phyloP scores from a whole-genome alignment of 2,797 vertebrate genomes.

The Lacerta bilineata region DNA sequence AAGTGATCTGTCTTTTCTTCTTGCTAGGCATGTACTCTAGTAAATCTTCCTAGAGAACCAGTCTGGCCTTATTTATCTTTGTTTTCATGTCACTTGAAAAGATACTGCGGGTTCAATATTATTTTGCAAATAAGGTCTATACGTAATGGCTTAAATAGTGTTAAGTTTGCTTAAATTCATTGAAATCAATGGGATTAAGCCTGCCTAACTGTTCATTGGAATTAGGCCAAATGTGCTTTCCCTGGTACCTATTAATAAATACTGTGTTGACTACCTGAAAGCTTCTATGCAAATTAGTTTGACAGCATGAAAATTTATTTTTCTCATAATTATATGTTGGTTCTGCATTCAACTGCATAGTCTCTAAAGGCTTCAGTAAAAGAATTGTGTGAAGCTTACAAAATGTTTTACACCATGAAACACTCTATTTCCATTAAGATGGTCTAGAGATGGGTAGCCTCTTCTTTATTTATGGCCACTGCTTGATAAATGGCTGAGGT shows the following conservation, averaged over 20 bases:
- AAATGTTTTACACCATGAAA: slow-evolving; percentile 49
- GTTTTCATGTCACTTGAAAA: too few relatives aligned
- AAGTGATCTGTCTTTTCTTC: too few relatives aligned
- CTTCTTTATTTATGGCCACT: slow-evolving; percentile 59
- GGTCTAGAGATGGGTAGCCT: slow-evolving; percentile 38
- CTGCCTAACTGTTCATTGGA: too few relatives aligned
- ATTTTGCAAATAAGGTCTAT: too few relatives aligned
- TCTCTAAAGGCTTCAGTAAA: slow-evolving; percentile 25
- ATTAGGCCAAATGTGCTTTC: too few relatives aligned
- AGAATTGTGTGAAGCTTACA: slow-evolving; percentile 42
- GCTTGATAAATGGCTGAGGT: slow-evolving; percentile 49
- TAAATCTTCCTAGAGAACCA: too few relatives aligned
- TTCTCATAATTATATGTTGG: not conserved
- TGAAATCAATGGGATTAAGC: too few relatives aligned
- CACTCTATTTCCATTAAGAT: slow-evolving; percentile 49
- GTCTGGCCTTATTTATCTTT: too few relatives aligned
- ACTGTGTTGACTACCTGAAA: not conserved
- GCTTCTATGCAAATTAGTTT: not conserved
- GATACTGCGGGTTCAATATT: too few relatives aligned
- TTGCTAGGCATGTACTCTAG: too few relatives aligned
- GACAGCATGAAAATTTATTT: not conserved
- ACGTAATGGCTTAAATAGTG: too few relatives aligned
- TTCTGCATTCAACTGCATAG: not conserved
- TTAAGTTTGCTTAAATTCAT: too few relatives aligned
- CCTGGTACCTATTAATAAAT: not conserved